Evolutionary conservation across 2,888 invertebrate species (phyloP).

Genomic region (Diaprepes abbreviatus): DNA sequence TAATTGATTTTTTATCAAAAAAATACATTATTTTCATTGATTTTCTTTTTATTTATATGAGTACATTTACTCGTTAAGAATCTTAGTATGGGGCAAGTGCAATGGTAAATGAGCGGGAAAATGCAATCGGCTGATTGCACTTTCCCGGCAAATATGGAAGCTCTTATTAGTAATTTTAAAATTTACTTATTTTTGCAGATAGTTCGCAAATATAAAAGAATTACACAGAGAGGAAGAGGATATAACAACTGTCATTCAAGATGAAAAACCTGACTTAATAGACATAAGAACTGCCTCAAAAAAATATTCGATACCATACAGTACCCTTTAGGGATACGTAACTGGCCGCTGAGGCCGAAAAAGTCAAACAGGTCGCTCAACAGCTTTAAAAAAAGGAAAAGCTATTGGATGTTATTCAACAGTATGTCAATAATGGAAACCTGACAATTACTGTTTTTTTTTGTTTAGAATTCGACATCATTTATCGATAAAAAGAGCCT

Average conservation of each 20-base stretch:
- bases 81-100: conserved; percentile 15
- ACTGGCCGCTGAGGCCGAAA: conserved; percentile 9
- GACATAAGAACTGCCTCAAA: not conserved
- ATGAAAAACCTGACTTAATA: not conserved
- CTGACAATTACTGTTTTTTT: not conserved
- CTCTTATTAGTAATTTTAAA: no score
- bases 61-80: conserved; percentile 19
- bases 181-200: conserved; percentile 15
- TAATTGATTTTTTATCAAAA: no score
- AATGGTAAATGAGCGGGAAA: not conserved
- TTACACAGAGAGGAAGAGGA: not conserved
- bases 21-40: no score
- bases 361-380: conserved; percentile 11
- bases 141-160: conserved; percentile 4
- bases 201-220: conserved; percentile 11
- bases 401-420: conserved; percentile 6
- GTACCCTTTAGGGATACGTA: conserved; percentile 15
- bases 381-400: conserved; percentile 5
- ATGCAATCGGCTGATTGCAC: conserved; percentile 7
- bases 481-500: conserved; percentile 17
- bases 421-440: conserved; percentile 12
- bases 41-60: conserved; percentile 19
- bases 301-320: conserved; percentile 4
- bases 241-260: conserved; percentile 4
- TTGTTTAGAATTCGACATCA: conserved; percentile 10